Base-by-base conservation (phyloP, 1,140 invertebrate species). In the Coenobita brevimanus region DNA sequence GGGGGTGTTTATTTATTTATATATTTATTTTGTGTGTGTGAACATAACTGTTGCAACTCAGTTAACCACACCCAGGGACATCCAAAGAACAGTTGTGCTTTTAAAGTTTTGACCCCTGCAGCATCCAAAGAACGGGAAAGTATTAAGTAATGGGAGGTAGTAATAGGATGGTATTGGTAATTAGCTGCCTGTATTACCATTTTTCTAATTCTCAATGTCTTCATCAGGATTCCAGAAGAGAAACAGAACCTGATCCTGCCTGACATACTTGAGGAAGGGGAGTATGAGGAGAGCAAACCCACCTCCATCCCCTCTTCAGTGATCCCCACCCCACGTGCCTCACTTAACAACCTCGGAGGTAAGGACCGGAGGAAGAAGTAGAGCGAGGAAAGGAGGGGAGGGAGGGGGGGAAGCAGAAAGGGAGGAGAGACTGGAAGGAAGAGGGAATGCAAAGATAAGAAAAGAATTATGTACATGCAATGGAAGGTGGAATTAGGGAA, bases 231-330 rank as follows among this genome's bases (percentile, higher is more conserved):
- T n/a, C 94, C 94, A 2, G 94, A 94, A 90, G 93, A 94, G n/a
- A 94, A 95, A 83, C 94, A 95, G 82, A 93, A 93, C 27, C 93
- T 95, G 93, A 94, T 94, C 89, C 90, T 95, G 50, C 94, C 94
- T 1, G 93, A 94, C 88, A 94, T 95, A 79, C 90, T 92, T n/a
- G 94, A 94, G 89, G 94, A 95, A 79, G 94, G 94, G n/a, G 93
- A 94, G 46, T 92, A 93, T 30, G 91, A 69, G 6, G 81, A 54
- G 15, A 30, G 46, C 4, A 21, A 33, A 4, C 60, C 76, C 84
- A 57, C 57, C 10, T 80, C 60, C 43, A 54, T 46, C 62, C 84
- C 69, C n/a, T n/a, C 84, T 3, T 81, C 84, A 21, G 64, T 38
- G 24, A 54, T 41, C 38, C 62, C 84, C 3, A 80, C 84, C 3